Percentiles rank a stretch among this genome's conserved stretches.
Conservation (phyloP, 2,888 invertebrate genomes). For the Rhaphigaster nebulosa region DNA sequence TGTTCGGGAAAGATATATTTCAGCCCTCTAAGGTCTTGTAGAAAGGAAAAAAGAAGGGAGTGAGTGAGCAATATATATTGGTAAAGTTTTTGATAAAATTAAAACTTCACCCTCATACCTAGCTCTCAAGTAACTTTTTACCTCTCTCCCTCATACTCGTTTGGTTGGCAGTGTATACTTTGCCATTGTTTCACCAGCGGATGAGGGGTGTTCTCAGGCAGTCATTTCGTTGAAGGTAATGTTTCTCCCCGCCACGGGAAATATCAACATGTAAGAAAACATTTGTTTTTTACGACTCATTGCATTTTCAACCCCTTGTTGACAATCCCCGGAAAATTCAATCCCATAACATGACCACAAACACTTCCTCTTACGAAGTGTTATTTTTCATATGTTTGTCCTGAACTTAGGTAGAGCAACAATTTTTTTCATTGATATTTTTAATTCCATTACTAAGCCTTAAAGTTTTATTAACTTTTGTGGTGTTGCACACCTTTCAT, state of each 20-base stretch:
- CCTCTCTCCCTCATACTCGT: conserved; percentile 36
- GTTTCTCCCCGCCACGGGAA: background rate
- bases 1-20: conserved; percentile 9
- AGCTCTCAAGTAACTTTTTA: background rate
- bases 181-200: background rate
- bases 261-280: conserved; percentile 47
- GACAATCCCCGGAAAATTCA: background rate
- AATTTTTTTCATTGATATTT: background rate
- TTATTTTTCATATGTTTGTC: background rate
- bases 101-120: conserved; percentile 25
- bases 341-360: conserved; percentile 7
- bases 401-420: background rate
- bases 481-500: no score
- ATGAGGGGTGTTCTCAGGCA: conserved; percentile 13
- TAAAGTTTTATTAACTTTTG: no score
- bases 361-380: background rate
- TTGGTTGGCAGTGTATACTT: conserved; percentile 23
- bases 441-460: background rate
- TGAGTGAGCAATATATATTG: conserved; percentile 30
- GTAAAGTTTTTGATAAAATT: conserved; percentile 48
- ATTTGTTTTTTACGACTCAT: conserved; percentile 38
- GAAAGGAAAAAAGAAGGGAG: background rate
- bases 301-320: conserved; percentile 21
- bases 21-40: background rate
- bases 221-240: conserved; percentile 34